These are phyloP conservation scores for Cataglyphis cursor DNA, from an alignment of 2,888 invertebrate genomes.

Conservation along the genomic window DNA sequence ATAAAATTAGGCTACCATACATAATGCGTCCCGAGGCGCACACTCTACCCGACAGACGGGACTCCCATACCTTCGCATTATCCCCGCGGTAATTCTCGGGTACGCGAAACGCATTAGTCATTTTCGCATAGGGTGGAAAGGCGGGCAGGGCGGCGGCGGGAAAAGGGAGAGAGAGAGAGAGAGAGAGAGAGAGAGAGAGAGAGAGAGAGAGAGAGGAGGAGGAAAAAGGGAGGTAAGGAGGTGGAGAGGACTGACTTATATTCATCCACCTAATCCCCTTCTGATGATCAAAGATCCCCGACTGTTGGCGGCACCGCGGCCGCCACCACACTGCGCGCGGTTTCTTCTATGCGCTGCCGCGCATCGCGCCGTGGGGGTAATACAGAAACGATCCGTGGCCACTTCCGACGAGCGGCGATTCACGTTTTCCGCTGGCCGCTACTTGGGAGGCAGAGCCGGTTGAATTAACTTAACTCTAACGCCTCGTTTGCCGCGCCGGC, in stretches of 20 bases:
- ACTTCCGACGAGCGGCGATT: constrained; percentile 72
- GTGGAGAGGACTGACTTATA: constrained; percentile 67
- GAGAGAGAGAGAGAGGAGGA: too few relatives aligned
- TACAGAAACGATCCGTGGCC: constrained; percentile 74
- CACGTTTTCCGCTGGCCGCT: constrained; percentile 68
- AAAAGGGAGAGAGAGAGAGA: not conserved
- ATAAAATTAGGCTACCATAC: constrained; percentile 75
- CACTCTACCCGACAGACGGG: constrained; percentile 53
- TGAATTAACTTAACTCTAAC: constrained; percentile 73
- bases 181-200: not conserved
- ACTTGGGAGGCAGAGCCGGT: constrained; percentile 73
- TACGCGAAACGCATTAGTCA: constrained; percentile 73
- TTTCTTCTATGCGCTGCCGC: constrained; percentile 60
- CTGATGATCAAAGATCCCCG: constrained; percentile 71
- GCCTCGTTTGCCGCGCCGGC: constrained; percentile 63
- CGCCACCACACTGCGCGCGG: constrained; percentile 42
- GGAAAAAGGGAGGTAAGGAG: not conserved
- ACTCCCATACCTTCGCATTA: constrained; percentile 68
- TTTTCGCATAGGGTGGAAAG: constrained; percentile 62
- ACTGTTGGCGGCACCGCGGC: constrained; percentile 42
- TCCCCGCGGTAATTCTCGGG: constrained; percentile 67
- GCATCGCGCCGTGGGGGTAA: constrained; percentile 61
- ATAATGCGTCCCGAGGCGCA: constrained; percentile 64
- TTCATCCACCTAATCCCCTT: constrained; percentile 70
- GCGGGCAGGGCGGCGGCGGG: not conserved